Evolutionary conservation across 2,797 vertebrate genomes (phyloP), one percentile per base, ranked within the genome.

Genomic region (Philypnodon macrostomus): DNA sequence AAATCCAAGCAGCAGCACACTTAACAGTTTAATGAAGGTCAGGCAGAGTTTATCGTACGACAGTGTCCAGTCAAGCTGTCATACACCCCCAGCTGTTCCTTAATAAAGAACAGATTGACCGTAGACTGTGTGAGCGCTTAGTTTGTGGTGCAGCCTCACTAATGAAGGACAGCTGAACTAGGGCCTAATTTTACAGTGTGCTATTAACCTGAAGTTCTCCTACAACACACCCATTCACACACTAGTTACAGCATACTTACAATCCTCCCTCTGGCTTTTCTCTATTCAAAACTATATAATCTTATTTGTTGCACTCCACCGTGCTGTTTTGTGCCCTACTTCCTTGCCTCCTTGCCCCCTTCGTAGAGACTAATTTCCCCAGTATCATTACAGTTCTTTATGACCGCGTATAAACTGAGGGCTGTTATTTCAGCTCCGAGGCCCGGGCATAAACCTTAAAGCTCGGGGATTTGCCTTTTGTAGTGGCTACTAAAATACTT

Each of bases 361-460:
- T 67, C 63, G 68, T 66, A 63, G 83, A 83, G 85, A 79, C 77
- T 80, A 80, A 85, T 86, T 87, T 86, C 76, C 70, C 67, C 76
- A 58, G 77, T 83, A 83, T 85, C 83, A 85, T 86, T 84, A 85
- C 64, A 67, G 81, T 79, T 81, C 80, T 86, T 87, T 86, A 87
- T 81, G 84, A 79, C 81, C 80, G 80, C 76, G 60, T 86, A 84
- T 87, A 87, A 86, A 86, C 80, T 55, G 63, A 81, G 79, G 73
- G 79, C 83, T 83, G 78, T 84, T 84, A 80, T 83, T 85, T 79
- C 73, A 77, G 81, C 82, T 77, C 47, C 7, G 70, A 83, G 77
- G 68, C 72, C 69, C 47, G 60, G 41, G 71, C 69, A 80, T 83
- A 85, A 82, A 84, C 79, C 83, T 82, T 75, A 70, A 80, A 85